Base-by-base conservation (phyloP, 2,797 vertebrate genomes). In the Sphenopsis melanotis region DNA sequence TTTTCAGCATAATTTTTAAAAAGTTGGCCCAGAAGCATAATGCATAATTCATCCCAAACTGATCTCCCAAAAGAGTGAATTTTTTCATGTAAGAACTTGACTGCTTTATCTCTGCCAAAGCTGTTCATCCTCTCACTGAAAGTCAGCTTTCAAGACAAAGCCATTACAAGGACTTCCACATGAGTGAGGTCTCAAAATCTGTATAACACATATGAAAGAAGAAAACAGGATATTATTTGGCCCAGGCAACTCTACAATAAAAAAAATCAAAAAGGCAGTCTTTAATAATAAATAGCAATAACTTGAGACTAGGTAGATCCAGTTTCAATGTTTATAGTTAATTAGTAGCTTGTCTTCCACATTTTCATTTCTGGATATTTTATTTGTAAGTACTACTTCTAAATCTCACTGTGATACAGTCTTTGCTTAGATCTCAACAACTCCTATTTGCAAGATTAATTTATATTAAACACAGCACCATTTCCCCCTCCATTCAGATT, bases 11-110 rank as follows among this genome's bases (percentile, higher is more conserved):
- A 71, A 57, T 90, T 91, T 92, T 63, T 1, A 0, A 63, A 80
- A 89, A 83, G 56, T 68, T 95, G 90, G 64, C 78, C 92, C 60
- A 93, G 71, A 92, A 92, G 76, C 84, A 41, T 75, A 88, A 94
- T 61, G 75, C 76, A 91, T 85, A 92, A 95, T 93, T 92, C 69
- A 95, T 78, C 27, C 20, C 61, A 84, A 88, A 69, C 29, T 75
- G 60, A 95, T 94, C 60, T 94, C 81, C 72, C 79, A 75, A 85
- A 84, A 90, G 49, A 92, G 50, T 57, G 65, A 72, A 4, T 90
- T 87, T 91, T 93, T 96, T 87, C 42, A 89, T 70, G 20, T 76
- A 71, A 64, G 29, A 90, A 86, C 49, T 57, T 85, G 53, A 89
- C 84, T 87, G 66, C n/a, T 90, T 80, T 74, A 70, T 77, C 82